Conservation (phyloP, 2,888 invertebrate genomes). For the Tetropium fuscum region DNA sequence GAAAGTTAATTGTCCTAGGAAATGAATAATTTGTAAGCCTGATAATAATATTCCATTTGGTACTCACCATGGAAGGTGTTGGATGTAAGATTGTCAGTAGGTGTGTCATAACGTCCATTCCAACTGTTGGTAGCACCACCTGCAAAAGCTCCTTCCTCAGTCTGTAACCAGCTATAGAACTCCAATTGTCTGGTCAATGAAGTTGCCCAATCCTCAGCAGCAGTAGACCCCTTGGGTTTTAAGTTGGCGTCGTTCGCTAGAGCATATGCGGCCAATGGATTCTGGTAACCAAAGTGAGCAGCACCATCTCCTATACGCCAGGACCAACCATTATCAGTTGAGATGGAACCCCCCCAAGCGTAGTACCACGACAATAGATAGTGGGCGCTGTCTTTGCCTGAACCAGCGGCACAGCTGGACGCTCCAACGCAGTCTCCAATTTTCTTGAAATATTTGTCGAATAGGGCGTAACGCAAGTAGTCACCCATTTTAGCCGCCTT, state of each 20-base stretch:
- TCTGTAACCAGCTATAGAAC: constrained; percentile 46
- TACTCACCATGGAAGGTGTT: constrained; percentile 40
- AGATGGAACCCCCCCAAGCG: constrained; percentile 48
- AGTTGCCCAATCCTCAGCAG: constrained; percentile 44
- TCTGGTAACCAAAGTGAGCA: constrained; percentile 50
- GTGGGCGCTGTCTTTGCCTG: constrained; percentile 47
- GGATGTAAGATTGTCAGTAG: constrained; percentile 37
- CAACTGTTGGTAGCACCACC: constrained; percentile 51
- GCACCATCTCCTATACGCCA: constrained; percentile 51
- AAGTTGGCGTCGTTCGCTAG: constrained; percentile 38
- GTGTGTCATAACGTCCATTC: constrained; percentile 48
- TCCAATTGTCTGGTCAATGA: constrained; percentile 49
- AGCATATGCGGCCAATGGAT: constrained; percentile 47
- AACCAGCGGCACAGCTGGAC: constrained; percentile 38
- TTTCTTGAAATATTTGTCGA: constrained; percentile 51
- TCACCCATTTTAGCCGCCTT: constrained; percentile 50
- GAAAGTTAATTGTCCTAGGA: neutral
- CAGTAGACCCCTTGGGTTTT: constrained; percentile 46
- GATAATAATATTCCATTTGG: neutral
- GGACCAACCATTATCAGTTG: constrained; percentile 42
- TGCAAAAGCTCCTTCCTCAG: constrained; percentile 47
- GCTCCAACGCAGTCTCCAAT: constrained; percentile 47
- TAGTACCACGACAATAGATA: constrained; percentile 48
- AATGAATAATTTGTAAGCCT: neutral
- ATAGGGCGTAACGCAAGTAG: constrained; percentile 45